Evolutionary conservation across 2,797 vertebrate genomes (phyloP).

Genomic region (Monodelphis domestica): DNA sequence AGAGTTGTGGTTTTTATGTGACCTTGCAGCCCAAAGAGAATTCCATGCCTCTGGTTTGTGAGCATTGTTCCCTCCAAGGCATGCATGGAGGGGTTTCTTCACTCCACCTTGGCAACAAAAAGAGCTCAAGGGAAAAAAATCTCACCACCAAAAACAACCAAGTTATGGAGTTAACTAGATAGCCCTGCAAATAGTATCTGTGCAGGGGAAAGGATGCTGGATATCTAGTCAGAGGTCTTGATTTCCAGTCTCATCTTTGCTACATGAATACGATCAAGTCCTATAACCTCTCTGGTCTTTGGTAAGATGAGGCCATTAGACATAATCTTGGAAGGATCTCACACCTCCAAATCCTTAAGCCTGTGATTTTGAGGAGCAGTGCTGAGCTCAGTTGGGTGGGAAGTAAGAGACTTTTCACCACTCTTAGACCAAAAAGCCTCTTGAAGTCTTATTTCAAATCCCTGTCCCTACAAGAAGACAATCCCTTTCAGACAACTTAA

Average conservation of each 20-base stretch:
- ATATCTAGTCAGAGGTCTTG: not conserved
- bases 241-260: not conserved
- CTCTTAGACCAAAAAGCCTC: not conserved
- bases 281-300: not conserved
- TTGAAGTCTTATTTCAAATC: not conserved
- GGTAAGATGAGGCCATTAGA: not conserved
- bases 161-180: not conserved
- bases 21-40: slow-evolving; percentile 10
- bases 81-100: not conserved
- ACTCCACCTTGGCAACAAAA: not conserved
- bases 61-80: slow-evolving; percentile 57
- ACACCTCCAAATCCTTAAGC: not conserved
- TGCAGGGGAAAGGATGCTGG: not conserved
- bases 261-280: not conserved
- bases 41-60: slow-evolving; percentile 23
- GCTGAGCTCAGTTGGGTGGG: not conserved
- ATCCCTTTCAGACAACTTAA: not conserved
- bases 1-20: not conserved
- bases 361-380: not conserved
- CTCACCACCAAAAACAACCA: no score
- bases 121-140: not conserved
- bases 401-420: slow-evolving; percentile 10
- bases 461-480: slow-evolving; percentile 32
- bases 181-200: not conserved
- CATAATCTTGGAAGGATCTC: not conserved